Conservation (phyloP, 2,113 vertebrate genomes). For the Genyomyrus donnyi region DNA sequence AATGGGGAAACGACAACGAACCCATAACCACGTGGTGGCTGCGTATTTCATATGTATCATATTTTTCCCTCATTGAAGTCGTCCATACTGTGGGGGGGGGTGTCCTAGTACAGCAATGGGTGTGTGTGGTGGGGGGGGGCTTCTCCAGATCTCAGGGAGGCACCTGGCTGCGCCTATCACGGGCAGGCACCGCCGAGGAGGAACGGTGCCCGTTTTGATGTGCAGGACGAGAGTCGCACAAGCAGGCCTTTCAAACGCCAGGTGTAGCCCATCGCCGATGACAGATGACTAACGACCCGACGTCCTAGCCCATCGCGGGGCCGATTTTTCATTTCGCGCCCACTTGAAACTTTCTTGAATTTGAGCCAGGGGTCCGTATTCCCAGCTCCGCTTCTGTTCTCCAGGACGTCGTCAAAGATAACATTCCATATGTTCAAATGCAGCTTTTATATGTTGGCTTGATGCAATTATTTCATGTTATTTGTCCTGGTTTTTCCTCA, state of each 20-base stretch:
- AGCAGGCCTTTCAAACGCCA: background rate
- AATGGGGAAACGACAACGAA: background rate
- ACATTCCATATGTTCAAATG: background rate
- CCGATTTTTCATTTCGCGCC: background rate
- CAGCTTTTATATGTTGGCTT: background rate
- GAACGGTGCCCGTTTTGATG: background rate
- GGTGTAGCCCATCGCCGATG: background rate
- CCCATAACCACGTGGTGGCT: background rate
- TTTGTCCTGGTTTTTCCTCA: background rate
- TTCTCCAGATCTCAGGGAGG: background rate
- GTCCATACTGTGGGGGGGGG: background rate
- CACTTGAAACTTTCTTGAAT: slow-evolving; percentile 4
- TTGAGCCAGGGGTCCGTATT: background rate
- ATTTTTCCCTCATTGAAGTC: background rate
- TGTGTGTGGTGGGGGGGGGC: background rate
- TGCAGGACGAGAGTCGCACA: background rate
- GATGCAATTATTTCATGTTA: background rate
- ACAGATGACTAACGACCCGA: background rate
- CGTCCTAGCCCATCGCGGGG: background rate
- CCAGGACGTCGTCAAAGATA: background rate
- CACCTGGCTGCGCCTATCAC: background rate
- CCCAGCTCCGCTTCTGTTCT: background rate
- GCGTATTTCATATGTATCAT: background rate
- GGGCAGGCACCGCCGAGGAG: background rate
- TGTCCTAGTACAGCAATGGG: background rate